Conservation (phyloP, 2,113 vertebrate genomes). For the Brachyhypopomus gauderio region DNA sequence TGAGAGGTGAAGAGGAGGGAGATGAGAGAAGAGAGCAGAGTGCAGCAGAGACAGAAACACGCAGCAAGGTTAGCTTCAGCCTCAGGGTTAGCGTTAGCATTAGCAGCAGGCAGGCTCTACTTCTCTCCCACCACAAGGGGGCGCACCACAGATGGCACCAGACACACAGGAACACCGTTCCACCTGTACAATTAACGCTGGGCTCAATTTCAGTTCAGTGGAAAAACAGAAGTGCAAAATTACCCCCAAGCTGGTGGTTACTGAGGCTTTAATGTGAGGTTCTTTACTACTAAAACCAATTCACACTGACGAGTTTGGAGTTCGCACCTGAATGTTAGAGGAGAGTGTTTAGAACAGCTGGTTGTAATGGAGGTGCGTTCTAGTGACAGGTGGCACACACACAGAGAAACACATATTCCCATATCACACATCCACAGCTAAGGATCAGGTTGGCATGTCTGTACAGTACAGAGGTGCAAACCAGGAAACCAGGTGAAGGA, state of each 20-base stretch:
- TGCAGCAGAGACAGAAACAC: constrained; percentile 33
- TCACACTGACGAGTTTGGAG: background rate
- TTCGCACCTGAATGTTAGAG: too few relatives aligned
- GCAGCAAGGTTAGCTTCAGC: constrained; percentile 45
- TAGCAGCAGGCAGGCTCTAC: constrained; percentile 6
- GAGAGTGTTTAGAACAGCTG: too few relatives aligned
- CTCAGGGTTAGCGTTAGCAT: constrained; percentile 28
- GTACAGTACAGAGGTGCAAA: too few relatives aligned
- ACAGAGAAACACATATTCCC: too few relatives aligned
- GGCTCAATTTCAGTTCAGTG: background rate
- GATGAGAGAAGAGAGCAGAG: constrained; percentile 43
- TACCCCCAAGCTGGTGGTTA: background rate
- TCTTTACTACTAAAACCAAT: background rate
- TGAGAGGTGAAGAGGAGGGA: constrained; percentile 22
- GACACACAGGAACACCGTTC: background rate
- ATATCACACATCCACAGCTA: too few relatives aligned
- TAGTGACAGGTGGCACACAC: too few relatives aligned
- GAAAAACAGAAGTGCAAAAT: background rate
- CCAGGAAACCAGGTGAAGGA: too few relatives aligned
- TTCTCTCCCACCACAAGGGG: background rate
- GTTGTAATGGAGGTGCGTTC: too few relatives aligned
- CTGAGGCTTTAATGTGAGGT: background rate
- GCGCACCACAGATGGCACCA: background rate
- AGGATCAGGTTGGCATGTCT: too few relatives aligned
- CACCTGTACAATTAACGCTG: background rate